Evolutionary conservation across 2,888 invertebrate genomes (phyloP), one percentile per base, ranked within the genome.

Genomic region (Pheosia tremula): DNA sequence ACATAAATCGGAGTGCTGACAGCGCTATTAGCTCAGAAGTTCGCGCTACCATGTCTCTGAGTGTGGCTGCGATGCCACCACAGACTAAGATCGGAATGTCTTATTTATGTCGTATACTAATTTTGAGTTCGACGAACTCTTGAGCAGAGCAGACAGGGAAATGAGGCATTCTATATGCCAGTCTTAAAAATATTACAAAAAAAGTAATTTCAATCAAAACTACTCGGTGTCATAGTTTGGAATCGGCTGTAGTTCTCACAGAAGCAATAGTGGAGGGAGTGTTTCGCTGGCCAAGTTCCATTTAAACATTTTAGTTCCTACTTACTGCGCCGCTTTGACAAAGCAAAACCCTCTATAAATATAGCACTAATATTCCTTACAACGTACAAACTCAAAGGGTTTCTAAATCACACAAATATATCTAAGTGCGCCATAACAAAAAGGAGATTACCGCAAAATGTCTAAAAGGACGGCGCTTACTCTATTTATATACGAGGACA

Each of bases 1-100:
- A 78, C 81, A 85, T 88, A 88, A 87, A 87, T 88, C 79, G 65
- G 61, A 54, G 58, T 67, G 72, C 73, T 77, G 86, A 83, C 86
- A 82, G 79, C 56, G 63, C 82, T 75, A 84, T 85, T 85, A 86
- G 80, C 70, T 67, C 56, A 43, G 43, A 3, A 61, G 13, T 54
- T 57, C 59, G 41, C 50, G 56, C 53, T 49, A 60, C 61, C 50
- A 57, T 49, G 61, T 61, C 58, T 54, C 53, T 54, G 50, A 60
- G 58, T 60, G 56, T 52, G 49, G 57, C 62, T 50, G 24, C 50
- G 10, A 50, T 9, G 43, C 4, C n/a, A n/a, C 11, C 4, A 47
- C 47, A 47, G n/a, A 3, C 11, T 43, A 43, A 43, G 4, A 47
- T 47, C 47, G 47, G 47, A n/a, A 47, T n/a, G 47, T n/a, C 47